These are phyloP conservation scores for Heliconius ismenius DNA, from an alignment of 2,888 invertebrate species.

Conservation along the genomic window DNA sequence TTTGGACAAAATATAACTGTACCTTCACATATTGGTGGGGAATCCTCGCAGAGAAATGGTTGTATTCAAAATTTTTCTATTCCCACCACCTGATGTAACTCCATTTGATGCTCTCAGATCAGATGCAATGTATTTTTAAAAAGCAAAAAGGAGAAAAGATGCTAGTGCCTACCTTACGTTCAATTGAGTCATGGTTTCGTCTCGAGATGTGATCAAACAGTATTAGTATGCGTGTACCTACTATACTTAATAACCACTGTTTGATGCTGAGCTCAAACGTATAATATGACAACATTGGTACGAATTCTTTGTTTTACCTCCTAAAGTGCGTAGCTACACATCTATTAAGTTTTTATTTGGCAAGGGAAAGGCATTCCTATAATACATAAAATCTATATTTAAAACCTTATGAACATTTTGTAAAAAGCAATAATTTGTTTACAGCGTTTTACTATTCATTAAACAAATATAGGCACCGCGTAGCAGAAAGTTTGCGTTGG, in stretches of 20 bases:
- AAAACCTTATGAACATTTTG: background rate
- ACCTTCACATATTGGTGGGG: background rate
- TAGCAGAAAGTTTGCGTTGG: constrained; percentile 51
- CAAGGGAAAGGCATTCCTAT: background rate
- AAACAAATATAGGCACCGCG: constrained; percentile 24
- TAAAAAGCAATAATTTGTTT: constrained; percentile 23
- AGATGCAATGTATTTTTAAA: background rate
- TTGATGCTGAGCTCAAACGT: no score
- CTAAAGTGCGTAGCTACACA: background rate
- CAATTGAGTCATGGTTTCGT: no score
- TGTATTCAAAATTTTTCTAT: background rate
- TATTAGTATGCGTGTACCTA: no score
- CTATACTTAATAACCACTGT: no score
- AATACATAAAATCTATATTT: background rate
- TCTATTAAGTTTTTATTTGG: background rate
- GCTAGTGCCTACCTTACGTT: no score
- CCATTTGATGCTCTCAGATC: background rate
- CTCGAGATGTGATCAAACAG: no score
- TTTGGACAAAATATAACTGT: background rate
- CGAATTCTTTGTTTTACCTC: background rate
- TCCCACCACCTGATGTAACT: background rate
- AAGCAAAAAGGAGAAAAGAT: no score
- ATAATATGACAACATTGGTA: no score
- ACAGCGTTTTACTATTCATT: constrained; percentile 18
- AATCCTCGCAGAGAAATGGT: background rate